Conservation (phyloP, 2,797 vertebrate species). For the Pseudopleuronectes americanus region DNA sequence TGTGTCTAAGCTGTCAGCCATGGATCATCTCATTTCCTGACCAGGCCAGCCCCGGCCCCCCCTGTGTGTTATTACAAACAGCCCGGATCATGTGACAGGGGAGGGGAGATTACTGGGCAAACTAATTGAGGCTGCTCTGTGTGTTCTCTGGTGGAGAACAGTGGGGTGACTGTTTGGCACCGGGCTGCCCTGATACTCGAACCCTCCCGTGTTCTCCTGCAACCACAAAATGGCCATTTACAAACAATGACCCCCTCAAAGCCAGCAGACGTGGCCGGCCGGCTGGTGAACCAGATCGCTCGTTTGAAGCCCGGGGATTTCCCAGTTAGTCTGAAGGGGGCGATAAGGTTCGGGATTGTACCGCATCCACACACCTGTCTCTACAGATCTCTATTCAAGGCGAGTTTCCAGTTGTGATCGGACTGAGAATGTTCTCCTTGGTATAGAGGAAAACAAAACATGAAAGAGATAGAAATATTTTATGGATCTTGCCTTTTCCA, state of each 20-base stretch:
- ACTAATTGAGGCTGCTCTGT: constrained; percentile 74
- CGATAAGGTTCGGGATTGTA: constrained; percentile 30
- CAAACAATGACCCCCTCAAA: constrained; percentile 68
- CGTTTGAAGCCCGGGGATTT: constrained; percentile 63
- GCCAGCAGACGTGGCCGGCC: constrained; percentile 57
- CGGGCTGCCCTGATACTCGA: constrained; percentile 71
- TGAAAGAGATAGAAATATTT: constrained; percentile 18
- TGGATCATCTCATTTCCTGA: constrained; percentile 84
- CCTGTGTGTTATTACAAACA: constrained; percentile 81
- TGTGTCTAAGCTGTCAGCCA: constrained; percentile 77
- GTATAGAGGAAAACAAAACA: constrained; percentile 1
- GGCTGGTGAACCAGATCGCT: constrained; percentile 39
- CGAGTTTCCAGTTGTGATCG: background rate
- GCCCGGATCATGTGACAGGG: constrained; percentile 75
- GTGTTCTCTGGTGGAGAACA: constrained; percentile 70
- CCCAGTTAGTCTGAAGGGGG: constrained; percentile 36
- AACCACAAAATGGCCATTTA: constrained; percentile 64
- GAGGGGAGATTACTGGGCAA: constrained; percentile 67
- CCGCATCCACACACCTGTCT: constrained; percentile 60
- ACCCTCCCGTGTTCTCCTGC: constrained; percentile 61
- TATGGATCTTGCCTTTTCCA: constrained; percentile 25
- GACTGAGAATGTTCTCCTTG: background rate
- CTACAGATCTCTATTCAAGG: constrained; percentile 12
- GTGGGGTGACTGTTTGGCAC: constrained; percentile 74
- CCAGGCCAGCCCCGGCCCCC: constrained; percentile 56